Conservation (phyloP, 2,888 invertebrate genomes). For the Aplocera efformata region DNA sequence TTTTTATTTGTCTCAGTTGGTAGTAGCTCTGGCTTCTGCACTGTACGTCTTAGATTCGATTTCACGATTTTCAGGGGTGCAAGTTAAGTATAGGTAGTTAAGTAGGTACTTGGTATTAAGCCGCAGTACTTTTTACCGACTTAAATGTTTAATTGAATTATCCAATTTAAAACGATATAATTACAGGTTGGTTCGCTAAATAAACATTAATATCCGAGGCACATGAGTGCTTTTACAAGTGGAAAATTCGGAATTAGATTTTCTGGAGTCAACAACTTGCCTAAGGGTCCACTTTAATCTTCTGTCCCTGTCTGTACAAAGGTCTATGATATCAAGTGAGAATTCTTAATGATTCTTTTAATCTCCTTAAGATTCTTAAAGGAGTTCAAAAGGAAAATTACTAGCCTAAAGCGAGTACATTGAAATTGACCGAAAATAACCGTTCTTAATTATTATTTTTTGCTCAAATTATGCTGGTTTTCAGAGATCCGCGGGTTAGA, state of each 20-base stretch:
- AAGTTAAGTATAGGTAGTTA: too few species aligned
- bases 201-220: too few species aligned
- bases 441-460: conserved; percentile 29
- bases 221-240: not conserved
- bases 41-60: too few species aligned
- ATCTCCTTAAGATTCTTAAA: conserved; percentile 73
- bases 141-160: too few species aligned
- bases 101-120: too few species aligned
- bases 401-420: conserved; percentile 31
- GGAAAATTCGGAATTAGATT: conserved; percentile 20
- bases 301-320: conserved; percentile 52
- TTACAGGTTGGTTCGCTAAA: too few species aligned
- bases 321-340: conserved; percentile 47
- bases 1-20: too few species aligned
- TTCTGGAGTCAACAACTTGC: conserved; percentile 33
- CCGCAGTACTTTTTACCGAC: too few species aligned
- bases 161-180: too few species aligned
- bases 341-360: conserved; percentile 75
- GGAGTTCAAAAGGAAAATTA: conserved; percentile 59
- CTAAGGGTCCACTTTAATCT: conserved; percentile 65
- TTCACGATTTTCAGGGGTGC: too few species aligned
- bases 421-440: conserved; percentile 23
- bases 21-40: too few species aligned
- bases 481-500: not conserved
- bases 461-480: not conserved